Percentiles rank a stretch among this genome's conserved stretches.
Evolutionary conservation across 2,888 invertebrate species (phyloP).

Genomic region (Lepidocyrtoides sp.): DNA sequence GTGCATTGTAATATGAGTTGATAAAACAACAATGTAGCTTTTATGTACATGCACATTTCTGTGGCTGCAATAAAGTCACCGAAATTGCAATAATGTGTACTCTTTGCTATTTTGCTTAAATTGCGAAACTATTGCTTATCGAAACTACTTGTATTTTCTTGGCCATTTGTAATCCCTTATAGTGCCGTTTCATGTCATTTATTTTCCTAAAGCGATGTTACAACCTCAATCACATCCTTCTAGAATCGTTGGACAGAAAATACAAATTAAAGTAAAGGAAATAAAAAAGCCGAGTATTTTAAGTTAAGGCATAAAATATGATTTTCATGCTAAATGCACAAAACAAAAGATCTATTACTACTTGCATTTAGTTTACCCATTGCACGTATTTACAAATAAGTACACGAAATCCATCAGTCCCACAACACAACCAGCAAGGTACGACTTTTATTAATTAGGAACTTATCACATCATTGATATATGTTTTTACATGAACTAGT

Average conservation of each 20-base stretch:
- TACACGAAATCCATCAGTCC: not conserved
- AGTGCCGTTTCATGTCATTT: not conserved
- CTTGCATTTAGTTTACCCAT: not conserved
- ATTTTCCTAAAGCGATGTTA: not conserved
- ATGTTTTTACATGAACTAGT: not conserved
- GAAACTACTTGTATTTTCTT: too few relatives aligned
- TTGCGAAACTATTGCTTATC: too few relatives aligned
- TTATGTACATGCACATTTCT: too few relatives aligned
- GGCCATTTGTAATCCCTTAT: too few relatives aligned
- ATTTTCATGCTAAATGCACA: not conserved
- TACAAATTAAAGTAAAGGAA: not conserved
- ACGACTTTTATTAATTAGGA: not conserved
- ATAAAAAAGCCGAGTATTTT: too few relatives aligned
- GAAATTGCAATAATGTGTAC: too few relatives aligned
- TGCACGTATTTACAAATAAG: not conserved
- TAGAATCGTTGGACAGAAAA: not conserved
- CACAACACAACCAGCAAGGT: not conserved
- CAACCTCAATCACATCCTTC: not conserved
- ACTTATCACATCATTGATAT: not conserved
- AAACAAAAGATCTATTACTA: not conserved
- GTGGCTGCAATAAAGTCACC: too few relatives aligned
- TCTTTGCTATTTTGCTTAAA: too few relatives aligned
- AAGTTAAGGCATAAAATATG: not conserved
- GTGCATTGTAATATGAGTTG: too few relatives aligned
- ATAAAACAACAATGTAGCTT: too few relatives aligned